Conservation (phyloP, 2,113 vertebrate genomes). For the Burhinus bistriatus region DNA sequence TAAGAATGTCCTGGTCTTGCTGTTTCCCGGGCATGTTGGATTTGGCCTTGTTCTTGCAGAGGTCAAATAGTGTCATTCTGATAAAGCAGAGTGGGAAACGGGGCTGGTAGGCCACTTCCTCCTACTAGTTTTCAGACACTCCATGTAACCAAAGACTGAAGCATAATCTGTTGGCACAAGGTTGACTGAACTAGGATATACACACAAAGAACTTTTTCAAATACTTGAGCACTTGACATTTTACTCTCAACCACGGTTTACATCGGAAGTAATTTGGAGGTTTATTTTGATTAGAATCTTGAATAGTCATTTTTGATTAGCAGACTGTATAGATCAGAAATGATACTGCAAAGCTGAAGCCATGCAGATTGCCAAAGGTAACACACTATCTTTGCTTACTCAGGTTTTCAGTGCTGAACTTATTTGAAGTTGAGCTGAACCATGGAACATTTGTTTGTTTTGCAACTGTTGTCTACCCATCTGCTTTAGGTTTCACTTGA, state of each 20-base stretch:
- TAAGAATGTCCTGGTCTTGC: background rate
- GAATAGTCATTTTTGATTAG: constrained; percentile 42
- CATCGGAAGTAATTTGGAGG: background rate
- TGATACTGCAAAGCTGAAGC: background rate
- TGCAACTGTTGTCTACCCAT: constrained; percentile 30
- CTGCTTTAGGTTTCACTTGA: constrained; percentile 51
- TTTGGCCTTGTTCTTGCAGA: background rate
- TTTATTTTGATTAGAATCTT: constrained; percentile 47
- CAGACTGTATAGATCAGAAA: constrained; percentile 18
- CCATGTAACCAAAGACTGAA: background rate
- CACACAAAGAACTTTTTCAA: background rate
- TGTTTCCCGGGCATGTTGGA: background rate
- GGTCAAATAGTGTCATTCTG: background rate
- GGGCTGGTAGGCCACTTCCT: background rate
- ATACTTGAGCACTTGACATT: background rate
- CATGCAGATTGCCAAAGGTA: constrained; percentile 41
- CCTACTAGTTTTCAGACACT: background rate
- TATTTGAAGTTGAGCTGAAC: constrained; percentile 36
- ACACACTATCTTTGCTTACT: constrained; percentile 30
- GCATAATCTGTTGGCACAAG: background rate
- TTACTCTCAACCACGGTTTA: background rate
- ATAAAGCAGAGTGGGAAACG: background rate
- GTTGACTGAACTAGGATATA: background rate
- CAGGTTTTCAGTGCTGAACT: background rate
- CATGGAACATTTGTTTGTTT: constrained; percentile 11